A percentile compares a stretch with the other conserved stretches of the same genome.
These are phyloP conservation scores for Mastomys coucha DNA, from an alignment of 2,113 vertebrate species.

Conservation along the genomic window DNA sequence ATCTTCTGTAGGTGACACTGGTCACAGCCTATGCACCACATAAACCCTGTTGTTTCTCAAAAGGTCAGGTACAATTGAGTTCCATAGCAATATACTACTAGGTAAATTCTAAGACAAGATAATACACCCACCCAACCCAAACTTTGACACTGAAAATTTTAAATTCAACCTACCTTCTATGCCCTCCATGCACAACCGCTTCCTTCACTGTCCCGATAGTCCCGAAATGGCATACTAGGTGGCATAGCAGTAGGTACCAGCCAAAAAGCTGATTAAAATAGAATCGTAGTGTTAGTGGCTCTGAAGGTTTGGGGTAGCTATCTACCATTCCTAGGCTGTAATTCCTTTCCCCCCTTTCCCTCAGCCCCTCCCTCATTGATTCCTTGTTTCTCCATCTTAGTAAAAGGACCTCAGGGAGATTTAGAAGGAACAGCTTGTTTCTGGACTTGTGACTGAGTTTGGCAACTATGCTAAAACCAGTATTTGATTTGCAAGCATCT, in stretches of 20 bases:
- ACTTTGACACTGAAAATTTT: background rate
- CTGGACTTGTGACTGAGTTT: slow-evolving; percentile 46
- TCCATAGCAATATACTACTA: too few relatives aligned
- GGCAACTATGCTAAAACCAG: slow-evolving; percentile 66
- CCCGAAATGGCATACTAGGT: slow-evolving; percentile 78
- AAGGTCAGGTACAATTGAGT: background rate
- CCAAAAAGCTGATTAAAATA: slow-evolving; percentile 84
- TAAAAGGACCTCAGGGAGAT: slow-evolving; percentile 67
- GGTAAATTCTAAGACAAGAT: background rate
- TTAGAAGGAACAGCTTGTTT: slow-evolving; percentile 57
- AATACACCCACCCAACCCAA: background rate
- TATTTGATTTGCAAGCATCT: slow-evolving; percentile 74
- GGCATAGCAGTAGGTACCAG: slow-evolving; percentile 82
- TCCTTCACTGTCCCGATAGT: slow-evolving; percentile 63
- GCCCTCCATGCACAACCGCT: background rate
- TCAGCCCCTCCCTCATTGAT: slow-evolving; percentile 43
- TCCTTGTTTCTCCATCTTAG: slow-evolving; percentile 53
- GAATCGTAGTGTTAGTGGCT: slow-evolving; percentile 75
- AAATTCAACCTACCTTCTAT: slow-evolving; percentile 69
- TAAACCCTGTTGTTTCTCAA: background rate
- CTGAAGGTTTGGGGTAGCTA: slow-evolving; percentile 10
- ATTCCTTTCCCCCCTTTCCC: slow-evolving; percentile 3
- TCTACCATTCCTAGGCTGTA: slow-evolving; percentile 55
- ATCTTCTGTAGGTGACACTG: rapidly evolving
- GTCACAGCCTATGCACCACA: background rate